Evolutionary conservation across 2,113 vertebrate genomes (phyloP), one percentile per base, ranked within the genome.

Genomic region (Marmota monax): DNA sequence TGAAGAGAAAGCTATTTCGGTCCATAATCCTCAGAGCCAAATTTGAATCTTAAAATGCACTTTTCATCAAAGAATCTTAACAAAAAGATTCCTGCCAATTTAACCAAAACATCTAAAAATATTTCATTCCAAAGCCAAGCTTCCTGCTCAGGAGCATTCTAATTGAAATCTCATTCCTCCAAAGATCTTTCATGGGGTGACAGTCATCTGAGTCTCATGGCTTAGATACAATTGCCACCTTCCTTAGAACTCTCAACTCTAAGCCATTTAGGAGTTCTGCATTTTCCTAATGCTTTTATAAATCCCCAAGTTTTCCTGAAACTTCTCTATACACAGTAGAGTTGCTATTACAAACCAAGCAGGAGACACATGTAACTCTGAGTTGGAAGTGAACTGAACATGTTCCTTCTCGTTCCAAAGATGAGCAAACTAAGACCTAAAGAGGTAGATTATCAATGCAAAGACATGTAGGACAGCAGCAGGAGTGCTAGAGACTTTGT

Each of bases 1-100:
- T 90, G 97, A 96, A 97, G 93, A 79, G 94, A 90, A 96, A 92
- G 73, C 37, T 96, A 97, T 97, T 97, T 98, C 39, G 20, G 94
- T 93, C 51, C 77, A 65, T 95, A 96, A 97, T 96, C 84, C 94
- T 95, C 90, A 87, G 84, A 97, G 96, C 96, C 96, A 98, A 97
- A 95, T 85, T 69, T 92, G 85, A 84, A 93, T 92, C 78, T 95
- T 96, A 97, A 98, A 98, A 97, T 5, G 93, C 9, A 92, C 87
- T 94, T 72, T 89, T 97, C 97, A 97, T 97, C 96, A 98, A 97
- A 97, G 96, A 94, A 96, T 96, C 93, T 96, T 97, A 97, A 97
- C 84, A 93, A 86, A 96, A 97, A 97, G 78, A 73, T 80, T 42
- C 16, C 74, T 93, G 27, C 89, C 94, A 97, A 94, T 93, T 97